Evolutionary conservation across 2,797 vertebrate species (phyloP), one percentile per base, ranked within the genome.

Genomic region (Cuniculus paca): DNA sequence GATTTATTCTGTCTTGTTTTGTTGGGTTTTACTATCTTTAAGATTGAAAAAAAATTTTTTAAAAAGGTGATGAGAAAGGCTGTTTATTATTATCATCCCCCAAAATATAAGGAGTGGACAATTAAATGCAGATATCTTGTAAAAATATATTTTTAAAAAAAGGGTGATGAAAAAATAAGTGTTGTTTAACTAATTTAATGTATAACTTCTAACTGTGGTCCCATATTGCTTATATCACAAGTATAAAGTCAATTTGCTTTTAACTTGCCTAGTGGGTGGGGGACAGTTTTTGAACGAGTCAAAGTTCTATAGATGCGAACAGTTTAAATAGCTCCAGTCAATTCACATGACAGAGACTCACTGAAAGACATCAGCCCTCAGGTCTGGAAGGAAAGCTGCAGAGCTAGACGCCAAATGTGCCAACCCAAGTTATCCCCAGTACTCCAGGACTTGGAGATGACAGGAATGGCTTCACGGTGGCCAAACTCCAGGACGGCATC

Each of bases 271-370:
- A 61, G 58, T 31, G 70, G 45, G 45, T 82, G 48, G 83, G 26
- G 7, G 31, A 56, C 36, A 85, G 12, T 31, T 39, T 84, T 60
- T 75, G 45, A 94, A 68, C 86, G 79, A 93, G 50, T 56, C 31
- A 48, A 34, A 52, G n/a, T 65, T 80, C 61, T 91, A 58, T 3
- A 83, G 34, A 60, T 48, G 58, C 16, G 82, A 83, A 65, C n/a
- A 85, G 74, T 8, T 83, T 50, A 78, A 86, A 96, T 16, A 50
- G 31, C 54, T 63, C 8, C 36, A 50, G 5, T 48, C 77, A 42
- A 88, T 90, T 93, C 75, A 72, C 17, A n/a, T 52, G 72, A 89
- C 87, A 36, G 42, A 92, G 88, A 91, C 5, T 42, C 68, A 39
- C 14, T 77, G 20, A 84, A 95, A 92, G 39, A 31, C 70, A 48